Percentiles rank a stretch among this genome's conserved stretches.
phyloP scores from a whole-genome alignment of 2,113 vertebrate genomes.

The Callocephalon fimbriatum region DNA sequence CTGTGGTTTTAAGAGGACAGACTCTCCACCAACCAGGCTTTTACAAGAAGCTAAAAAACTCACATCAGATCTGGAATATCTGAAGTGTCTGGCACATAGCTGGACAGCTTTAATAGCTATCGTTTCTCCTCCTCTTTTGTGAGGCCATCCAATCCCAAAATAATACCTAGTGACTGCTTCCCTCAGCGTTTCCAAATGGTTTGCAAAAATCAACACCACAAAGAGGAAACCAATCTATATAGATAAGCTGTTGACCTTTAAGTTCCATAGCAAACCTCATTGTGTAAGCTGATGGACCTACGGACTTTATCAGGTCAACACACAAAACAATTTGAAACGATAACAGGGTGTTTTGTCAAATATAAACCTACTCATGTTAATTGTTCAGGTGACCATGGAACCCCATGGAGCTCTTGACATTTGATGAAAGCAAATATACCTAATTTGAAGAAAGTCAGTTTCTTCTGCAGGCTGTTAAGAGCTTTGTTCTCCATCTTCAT shows the following conservation, averaged over 20 bases:
- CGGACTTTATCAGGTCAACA: not conserved
- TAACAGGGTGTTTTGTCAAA: not conserved
- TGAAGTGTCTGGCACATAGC: not conserved
- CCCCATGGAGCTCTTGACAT: not conserved
- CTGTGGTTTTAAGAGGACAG: not conserved
- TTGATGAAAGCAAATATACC: not conserved
- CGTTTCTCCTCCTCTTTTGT: not conserved
- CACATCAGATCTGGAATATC: not conserved
- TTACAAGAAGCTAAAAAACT: not conserved
- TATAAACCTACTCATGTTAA: not conserved
- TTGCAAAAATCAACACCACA: not conserved
- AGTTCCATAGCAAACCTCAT: not conserved
- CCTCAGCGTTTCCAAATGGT: not conserved
- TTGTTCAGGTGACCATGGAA: not conserved
- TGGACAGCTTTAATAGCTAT: not conserved
- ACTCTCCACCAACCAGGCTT: not conserved
- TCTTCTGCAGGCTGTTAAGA: not conserved
- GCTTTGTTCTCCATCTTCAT: not conserved
- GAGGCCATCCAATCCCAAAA: not conserved
- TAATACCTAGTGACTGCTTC: not conserved
- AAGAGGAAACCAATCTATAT: not conserved
- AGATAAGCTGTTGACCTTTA: not conserved
- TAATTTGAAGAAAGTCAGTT: not conserved
- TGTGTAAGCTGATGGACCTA: not conserved
- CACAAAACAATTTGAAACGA: not conserved